Base-by-base conservation (phyloP, 1,140 invertebrate species). In the Neelides sp. region DNA sequence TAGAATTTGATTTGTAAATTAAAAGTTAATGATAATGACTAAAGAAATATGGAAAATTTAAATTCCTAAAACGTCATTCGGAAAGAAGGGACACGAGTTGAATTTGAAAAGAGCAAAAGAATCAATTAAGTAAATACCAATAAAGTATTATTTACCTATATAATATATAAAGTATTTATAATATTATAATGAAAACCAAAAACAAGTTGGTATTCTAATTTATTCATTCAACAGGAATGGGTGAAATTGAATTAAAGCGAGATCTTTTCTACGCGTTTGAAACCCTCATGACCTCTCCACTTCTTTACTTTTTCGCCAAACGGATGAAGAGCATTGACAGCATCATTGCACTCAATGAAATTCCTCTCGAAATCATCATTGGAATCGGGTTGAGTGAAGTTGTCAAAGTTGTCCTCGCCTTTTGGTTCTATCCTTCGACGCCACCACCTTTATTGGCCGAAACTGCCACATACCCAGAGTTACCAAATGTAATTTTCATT, bases 301-400 rank as follows among this genome's bases (percentile, higher is more conserved):
- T 44, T 3, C 15, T 44, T 3, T 44, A 30, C 8, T 44, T 30
- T 28, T 44, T 44, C 32, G 42, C 42, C 15, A 23, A 24, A 4
- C 23, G 22, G 7, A 42, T 23, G 40, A 23, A 15, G 40, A 23
- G 40, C 23, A 23, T n/a, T 44, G 42, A 44, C 3, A 3, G 4
- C 32, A 17, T 44, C 17, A 28, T 44, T 8, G 23, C 3, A 17
- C 32, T 26, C 3, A 44, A 47, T 35, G 51, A 50, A 35, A 34
- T 58, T 5, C 51, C 55, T 1, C 23, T 30, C 20, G 43, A 53
- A 19, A 36, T 40, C 3, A 42, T 58, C 2, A n/a, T 50, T 32
- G 41, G 35, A 10, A 43, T 58, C 35, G 36, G 17, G 19, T 4
- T 37, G 4, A 36, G n/a, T 26, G 57, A 58, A 28, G 10, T 54